Evolutionary conservation across 2,888 invertebrate genomes (phyloP), one percentile per base, ranked within the genome.

Genomic region (Rhogogaster chlorosoma): DNA sequence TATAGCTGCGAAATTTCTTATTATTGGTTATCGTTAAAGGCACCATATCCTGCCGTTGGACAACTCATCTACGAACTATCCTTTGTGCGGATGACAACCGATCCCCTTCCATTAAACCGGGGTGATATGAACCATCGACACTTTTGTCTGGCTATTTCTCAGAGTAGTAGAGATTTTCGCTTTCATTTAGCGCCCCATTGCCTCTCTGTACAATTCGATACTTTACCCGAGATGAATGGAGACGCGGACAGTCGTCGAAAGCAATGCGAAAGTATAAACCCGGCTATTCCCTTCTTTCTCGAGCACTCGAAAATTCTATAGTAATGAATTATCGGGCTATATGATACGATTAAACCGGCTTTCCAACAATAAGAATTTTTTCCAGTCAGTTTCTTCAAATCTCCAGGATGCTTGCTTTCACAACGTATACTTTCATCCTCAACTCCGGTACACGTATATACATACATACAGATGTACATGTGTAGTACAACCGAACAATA

Each of bases 11-110:
- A 83, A 83, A 83, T 83, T 83, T 83, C 83, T 83, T 67, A 45
- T 83, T 83, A 83, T 83, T 67, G 83, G 83, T 83, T 83, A 83
- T 83, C 80, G 80, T 80, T 80, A 80, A 38, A 80, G 22, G 57
- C 80, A 42, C 49, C 45, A 53, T 49, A 77, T 80, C 61, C 80
- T 38, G 80, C 61, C 22, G 61, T 10, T 32, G 36, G 61, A 36
- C 80, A 18, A 80, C 80, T 77, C 45, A 38, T 80, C 80, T 64
- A 10, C 80, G 38, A 61, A 77, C 75, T 64, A 36, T 83, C 83
- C 83, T 83, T 83, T 83, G 83, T 83, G 67, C 29, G 67, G 83
- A 67, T 83, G 70, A 83, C 83, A 83, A 70, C 70, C 83, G 70
- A 42, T 29, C 36, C 45, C 53, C 45, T 64, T 12, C 64, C 36